Conservation (phyloP, 2,113 vertebrate genomes). For the Heloderma charlesbogerti region DNA sequence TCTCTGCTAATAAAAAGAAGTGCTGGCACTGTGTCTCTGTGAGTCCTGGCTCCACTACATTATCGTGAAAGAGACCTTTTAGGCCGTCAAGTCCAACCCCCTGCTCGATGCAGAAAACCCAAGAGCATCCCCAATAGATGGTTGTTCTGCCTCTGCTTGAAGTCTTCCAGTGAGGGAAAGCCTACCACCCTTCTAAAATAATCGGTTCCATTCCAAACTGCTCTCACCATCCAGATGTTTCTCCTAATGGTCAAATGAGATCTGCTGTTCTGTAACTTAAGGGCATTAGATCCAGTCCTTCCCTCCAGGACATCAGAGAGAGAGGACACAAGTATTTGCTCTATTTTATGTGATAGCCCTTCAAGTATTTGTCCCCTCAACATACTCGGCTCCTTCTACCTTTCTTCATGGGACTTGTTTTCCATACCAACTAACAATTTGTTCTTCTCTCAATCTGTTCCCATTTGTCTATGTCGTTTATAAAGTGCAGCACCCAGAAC, state of each 20-base stretch:
- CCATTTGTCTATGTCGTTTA: background rate
- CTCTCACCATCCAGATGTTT: background rate
- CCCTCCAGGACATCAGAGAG: background rate
- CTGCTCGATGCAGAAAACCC: background rate
- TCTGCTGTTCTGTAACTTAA: background rate
- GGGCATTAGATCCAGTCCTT: background rate
- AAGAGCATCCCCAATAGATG: background rate
- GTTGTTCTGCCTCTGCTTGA: background rate
- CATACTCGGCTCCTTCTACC: background rate
- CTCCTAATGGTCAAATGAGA: background rate
- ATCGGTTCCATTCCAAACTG: background rate
- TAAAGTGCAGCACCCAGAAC: background rate
- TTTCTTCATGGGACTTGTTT: background rate
- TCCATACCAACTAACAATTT: background rate
- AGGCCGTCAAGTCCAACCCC: background rate
- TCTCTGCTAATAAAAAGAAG: no score
- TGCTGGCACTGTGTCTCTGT: no score
- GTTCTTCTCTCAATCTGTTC: background rate
- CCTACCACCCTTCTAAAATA: background rate
- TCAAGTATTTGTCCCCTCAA: background rate
- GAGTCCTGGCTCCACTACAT: no score
- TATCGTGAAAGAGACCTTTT: background rate
- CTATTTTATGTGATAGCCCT: background rate
- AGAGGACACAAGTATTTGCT: background rate
- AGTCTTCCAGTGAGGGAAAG: background rate